Evolutionary conservation across 2,888 invertebrate genomes (phyloP), one percentile per base, ranked within the genome.

Genomic region (Heliconius aoede): DNA sequence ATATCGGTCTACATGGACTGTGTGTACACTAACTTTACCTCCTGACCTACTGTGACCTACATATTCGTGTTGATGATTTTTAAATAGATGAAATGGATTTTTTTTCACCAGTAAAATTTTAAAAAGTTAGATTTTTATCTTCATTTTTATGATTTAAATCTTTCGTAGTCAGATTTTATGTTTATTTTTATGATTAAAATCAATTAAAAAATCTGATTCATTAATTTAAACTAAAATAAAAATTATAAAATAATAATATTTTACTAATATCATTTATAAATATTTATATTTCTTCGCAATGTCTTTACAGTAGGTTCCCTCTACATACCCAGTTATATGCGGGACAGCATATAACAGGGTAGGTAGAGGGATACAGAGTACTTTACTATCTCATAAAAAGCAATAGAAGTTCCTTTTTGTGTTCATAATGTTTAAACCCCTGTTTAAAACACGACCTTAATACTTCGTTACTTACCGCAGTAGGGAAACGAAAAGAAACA

Each of bases 391-490:
- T 28, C 21, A 72, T 62, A 51, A 21, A 46, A 64, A 62, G 24
- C 15, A 28, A 72, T 36, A 7, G 26, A 60, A 62, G 15, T 7
- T 9, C 46, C 46, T 73, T 26, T 51, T 32, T 26, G n/a, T 36
- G 32, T 55, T 11, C 65, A 55, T 69, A 30, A 55, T 55, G 55
- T 36, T 73, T 58, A 55, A 51, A 26, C 36, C 7, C 65, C 58
- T 73, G 73, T 51, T 65, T 46, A 71, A 73, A 71, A 46, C 73
- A 64, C 73, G 74, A 74, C 73, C 64, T 40, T 73, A 71, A 77
- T 74, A 76, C 58, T 64, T 65, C 69, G 73, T 65, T 71, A 74
- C 69, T 71, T 65, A 74, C 77, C 73, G 73, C 73, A 77, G 55
- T 71, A 72, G 74, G 72, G 46, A 60, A 71, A 74, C 72, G 67